A percentile compares a stretch with the other conserved stretches of the same genome.
Conservation (phyloP, 2,113 vertebrate species). For the Rhegmatorhina hoffmannsi region DNA sequence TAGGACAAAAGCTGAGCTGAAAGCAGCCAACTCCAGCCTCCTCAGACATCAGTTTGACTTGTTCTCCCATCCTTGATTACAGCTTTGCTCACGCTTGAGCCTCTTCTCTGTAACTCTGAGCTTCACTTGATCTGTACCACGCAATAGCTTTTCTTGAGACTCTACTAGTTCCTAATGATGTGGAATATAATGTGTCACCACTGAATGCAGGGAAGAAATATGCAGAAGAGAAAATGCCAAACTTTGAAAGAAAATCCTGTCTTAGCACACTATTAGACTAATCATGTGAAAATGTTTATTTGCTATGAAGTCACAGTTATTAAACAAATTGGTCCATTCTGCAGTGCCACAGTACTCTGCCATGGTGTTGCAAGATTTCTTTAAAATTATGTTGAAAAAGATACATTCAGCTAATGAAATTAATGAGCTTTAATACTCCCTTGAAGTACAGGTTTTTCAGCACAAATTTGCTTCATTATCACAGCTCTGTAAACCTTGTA, state of each 20-base stretch:
- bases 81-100: not conserved
- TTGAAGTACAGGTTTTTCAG: conserved; percentile 59
- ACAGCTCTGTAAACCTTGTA: conserved; percentile 52
- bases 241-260: conserved; percentile 16
- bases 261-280: conserved; percentile 27
- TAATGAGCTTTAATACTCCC: conserved; percentile 63
- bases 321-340: conserved; percentile 48
- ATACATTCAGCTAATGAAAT: conserved; percentile 62
- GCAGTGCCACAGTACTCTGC: not conserved
- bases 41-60: not conserved
- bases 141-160: not conserved
- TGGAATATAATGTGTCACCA: not conserved
- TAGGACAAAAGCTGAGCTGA: not conserved
- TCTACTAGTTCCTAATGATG: conserved; percentile 13
- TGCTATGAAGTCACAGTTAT: conserved; percentile 52
- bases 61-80: not conserved
- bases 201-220: not conserved
- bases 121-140: not conserved
- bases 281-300: conserved; percentile 59
- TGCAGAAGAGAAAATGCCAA: not conserved
- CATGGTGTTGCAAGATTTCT: not conserved
- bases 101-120: not conserved
- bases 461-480: conserved; percentile 62
- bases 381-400: conserved; percentile 37
- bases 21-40: not conserved